Conservation (phyloP, 1,140 invertebrate species). For the Solenopsis fugax region DNA sequence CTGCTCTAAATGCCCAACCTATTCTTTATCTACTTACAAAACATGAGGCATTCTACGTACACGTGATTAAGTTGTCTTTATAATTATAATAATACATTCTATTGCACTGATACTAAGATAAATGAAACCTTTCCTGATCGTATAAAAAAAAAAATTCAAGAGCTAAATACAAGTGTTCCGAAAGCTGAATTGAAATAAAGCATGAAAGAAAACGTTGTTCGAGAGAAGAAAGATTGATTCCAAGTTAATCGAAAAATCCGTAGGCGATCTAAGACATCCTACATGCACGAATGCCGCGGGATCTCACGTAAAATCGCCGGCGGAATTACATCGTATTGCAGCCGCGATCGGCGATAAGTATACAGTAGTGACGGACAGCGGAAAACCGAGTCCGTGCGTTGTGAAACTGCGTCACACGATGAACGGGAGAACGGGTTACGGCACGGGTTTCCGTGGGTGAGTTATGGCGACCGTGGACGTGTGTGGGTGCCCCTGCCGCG, state of each 20-base stretch:
- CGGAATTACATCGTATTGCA: constrained; percentile 60
- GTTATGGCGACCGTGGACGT: constrained; percentile 74
- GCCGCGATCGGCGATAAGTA: constrained; percentile 66
- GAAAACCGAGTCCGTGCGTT: constrained; percentile 50
- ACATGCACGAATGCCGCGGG: constrained; percentile 6
- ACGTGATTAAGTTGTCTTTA: neutral
- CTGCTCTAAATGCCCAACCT: neutral
- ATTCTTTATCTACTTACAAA: neutral
- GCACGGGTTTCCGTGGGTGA: constrained; percentile 73
- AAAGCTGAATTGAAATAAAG: neutral
- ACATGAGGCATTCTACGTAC: neutral
- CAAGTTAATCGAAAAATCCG: neutral
- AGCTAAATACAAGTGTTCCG: neutral
- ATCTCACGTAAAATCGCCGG: constrained; percentile 58
- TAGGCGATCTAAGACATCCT: neutral
- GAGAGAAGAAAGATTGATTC: neutral
- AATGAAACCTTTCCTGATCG: neutral
- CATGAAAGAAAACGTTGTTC: neutral
- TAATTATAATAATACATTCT: neutral
- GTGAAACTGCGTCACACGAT: constrained; percentile 61
- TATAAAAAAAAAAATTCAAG: neutral
- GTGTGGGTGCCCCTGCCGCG: constrained; percentile 66
- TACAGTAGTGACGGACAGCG: constrained; percentile 64
- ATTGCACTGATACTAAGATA: neutral
- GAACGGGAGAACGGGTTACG: constrained; percentile 66